Conservation (phyloP, 2,888 invertebrate species). For the Coenonympha arcania region DNA sequence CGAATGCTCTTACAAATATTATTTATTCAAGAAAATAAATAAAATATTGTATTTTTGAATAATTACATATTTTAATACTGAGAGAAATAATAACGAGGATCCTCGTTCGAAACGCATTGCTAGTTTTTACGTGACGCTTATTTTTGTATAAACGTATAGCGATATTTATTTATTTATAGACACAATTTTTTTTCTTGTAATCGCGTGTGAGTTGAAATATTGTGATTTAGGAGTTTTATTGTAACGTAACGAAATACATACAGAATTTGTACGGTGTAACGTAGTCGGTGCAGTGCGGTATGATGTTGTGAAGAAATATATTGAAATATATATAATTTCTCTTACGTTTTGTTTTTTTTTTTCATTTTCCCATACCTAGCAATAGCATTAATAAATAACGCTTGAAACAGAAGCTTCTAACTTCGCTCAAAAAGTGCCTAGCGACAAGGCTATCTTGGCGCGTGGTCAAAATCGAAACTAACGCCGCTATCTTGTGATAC, state of each 20-base stretch:
- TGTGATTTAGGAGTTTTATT: conserved; percentile 39
- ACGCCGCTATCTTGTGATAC: too few species aligned
- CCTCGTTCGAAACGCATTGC: conserved; percentile 16
- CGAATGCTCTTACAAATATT: conserved; percentile 6
- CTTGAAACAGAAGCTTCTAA: too few species aligned
- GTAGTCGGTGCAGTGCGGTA: conserved; percentile 46
- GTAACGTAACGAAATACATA: conserved; percentile 29
- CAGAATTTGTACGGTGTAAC: conserved; percentile 41
- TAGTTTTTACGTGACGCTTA: conserved; percentile 33
- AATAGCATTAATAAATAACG: not conserved
- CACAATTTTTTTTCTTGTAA: conserved; percentile 26
- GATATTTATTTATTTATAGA: conserved; percentile 56
- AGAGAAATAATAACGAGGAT: conserved; percentile 11
- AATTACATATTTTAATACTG: too few species aligned
- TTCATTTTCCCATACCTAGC: not conserved
- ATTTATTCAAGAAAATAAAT: not conserved
- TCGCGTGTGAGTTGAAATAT: conserved; percentile 40
- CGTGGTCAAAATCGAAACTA: too few species aligned
- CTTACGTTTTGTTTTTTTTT: conserved; percentile 46
- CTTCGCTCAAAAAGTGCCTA: too few species aligned
- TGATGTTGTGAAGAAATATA: conserved; percentile 61
- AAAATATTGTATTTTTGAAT: not conserved
- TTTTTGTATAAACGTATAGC: conserved; percentile 37
- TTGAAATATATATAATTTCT: conserved; percentile 71
- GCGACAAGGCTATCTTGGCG: too few species aligned